Evolutionary conservation across 2,888 invertebrate genomes (phyloP), one percentile per base, ranked within the genome.

Genomic region (Campoplex nolae): DNA sequence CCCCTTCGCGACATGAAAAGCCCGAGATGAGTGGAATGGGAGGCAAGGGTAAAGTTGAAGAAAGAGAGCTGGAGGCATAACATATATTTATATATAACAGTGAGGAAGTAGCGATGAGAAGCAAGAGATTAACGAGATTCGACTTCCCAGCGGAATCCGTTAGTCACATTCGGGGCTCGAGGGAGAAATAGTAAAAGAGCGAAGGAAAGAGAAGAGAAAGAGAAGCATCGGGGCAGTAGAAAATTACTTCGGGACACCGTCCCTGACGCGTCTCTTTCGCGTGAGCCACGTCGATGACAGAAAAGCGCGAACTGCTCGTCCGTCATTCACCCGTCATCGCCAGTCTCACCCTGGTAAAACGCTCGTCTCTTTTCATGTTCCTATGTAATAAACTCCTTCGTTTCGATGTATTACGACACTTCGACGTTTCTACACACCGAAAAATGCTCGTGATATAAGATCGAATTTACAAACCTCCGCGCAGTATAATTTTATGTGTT

Each of bases 121-220:
- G 70, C 76, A 73, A 81, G 85, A 87, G 84, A 86, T 74, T 83
- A 88, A 88, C 88, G 86, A 88, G 88, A 86, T 88, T 89, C 85
- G 87, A 84, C 87, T 87, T 88, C 77, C 82, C 88, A 79, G 75
- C 62, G 88, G 86, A 88, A 86, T 86, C 80, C 79, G 54, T 51
- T 74, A 65, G 68, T 78, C 42, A 87, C 78, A 87, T 84, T 84
- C 73, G 76, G 70, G 67, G 56, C 32, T 9, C 51, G 13, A 81
- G 85, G 54, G 65, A 65, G 70, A 81, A 70, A 67, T 68, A 80
- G 71, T 71, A 23, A 81, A 78, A 87, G 83, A 76, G 77, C 73
- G 13, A 48, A 65, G 74, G 7, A 70, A 45, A 79, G 45, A 45
- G 51, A 71, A 81, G 68, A 42, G 58, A 76, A 68, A 32, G 42